phyloP scores from a whole-genome alignment of 2,888 invertebrate species.

The Ichneumon xanthorius region DNA sequence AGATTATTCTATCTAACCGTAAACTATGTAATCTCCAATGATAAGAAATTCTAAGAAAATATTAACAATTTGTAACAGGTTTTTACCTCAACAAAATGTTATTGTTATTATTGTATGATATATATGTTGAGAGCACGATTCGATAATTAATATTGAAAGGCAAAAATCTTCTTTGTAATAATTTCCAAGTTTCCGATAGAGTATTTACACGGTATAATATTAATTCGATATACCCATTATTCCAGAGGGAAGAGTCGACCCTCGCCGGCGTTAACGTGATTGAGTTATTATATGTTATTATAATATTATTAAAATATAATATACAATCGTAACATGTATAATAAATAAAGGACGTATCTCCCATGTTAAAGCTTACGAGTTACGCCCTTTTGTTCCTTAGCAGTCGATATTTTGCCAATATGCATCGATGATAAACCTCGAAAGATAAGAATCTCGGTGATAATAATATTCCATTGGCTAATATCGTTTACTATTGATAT shows the following conservation, averaged over 20 bases:
- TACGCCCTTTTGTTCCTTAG: no score
- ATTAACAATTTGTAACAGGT: background rate
- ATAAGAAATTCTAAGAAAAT: background rate
- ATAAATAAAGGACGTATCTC: no score
- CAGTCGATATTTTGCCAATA: no score
- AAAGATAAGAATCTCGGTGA: no score
- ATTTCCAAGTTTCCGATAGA: conserved; percentile 20
- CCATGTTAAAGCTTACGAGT: no score
- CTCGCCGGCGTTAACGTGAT: background rate
- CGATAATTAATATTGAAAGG: conserved; percentile 7
- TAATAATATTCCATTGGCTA: no score
- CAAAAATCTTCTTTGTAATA: conserved; percentile 7
- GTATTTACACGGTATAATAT: conserved; percentile 24
- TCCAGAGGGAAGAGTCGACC: background rate
- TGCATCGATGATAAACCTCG: background rate
- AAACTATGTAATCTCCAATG: background rate
- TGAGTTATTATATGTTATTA: background rate
- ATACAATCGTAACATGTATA: background rate
- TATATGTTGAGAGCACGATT: background rate
- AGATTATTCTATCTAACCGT: background rate
- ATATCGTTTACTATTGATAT: no score
- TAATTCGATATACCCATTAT: conserved; percentile 50
- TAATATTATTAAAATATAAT: background rate
- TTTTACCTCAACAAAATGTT: no score
- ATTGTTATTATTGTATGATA: no score